Percentiles rank a stretch among this genome's conserved stretches.
Conservation (phyloP, 2,113 vertebrate species). For the Callaeas wilsoni region DNA sequence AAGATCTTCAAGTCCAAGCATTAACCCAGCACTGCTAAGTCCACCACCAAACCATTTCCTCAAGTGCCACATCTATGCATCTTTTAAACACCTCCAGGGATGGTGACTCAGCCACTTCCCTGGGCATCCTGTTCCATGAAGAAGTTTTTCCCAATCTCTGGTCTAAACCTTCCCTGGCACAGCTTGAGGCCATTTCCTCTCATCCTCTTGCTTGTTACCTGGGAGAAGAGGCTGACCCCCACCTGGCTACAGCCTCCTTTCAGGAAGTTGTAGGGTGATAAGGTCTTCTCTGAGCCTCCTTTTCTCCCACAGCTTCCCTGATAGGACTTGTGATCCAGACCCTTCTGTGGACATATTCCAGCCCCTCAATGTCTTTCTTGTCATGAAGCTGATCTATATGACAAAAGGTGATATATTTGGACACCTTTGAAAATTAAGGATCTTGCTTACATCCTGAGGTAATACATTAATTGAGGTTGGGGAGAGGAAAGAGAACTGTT, state of each 20-base stretch:
- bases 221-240: accelerated
- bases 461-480: not conserved
- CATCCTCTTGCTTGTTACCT: too few relatives aligned
- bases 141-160: not conserved
- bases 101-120: not conserved
- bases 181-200: not conserved
- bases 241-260: not conserved
- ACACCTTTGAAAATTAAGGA: not conserved
- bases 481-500: not conserved
- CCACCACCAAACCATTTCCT: not conserved
- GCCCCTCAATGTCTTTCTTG: not conserved
- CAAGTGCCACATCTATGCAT: not conserved
- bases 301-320: not conserved
- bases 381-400: not conserved
- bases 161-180: not conserved
- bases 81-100: not conserved
- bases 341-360: not conserved
- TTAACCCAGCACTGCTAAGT: not conserved
- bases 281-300: not conserved
- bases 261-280: not conserved
- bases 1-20: not conserved
- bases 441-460: not conserved
- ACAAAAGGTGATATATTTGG: not conserved
- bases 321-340: not conserved
- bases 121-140: not conserved